Base-by-base conservation (phyloP, 1,140 invertebrate genomes). In the Ceratitis capitata region DNA sequence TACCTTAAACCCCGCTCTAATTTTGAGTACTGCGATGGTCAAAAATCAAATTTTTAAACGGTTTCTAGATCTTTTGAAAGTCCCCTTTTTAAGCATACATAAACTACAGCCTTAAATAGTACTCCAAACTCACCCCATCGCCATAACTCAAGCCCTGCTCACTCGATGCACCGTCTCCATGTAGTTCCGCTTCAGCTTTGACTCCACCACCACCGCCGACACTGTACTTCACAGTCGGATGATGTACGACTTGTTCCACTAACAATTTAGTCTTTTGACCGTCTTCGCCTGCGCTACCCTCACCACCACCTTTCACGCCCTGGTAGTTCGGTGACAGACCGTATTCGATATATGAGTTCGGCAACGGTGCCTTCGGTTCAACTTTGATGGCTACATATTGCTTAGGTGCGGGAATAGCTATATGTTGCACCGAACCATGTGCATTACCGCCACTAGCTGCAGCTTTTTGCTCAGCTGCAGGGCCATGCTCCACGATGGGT, bases 291-390 rank as follows among this genome's bases (percentile, higher is more conserved):
- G 16, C 82, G 45, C 69, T 56, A 49, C 83, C 56, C 49, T 35
- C 84, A 12, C 1, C 82, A 49, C 56, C 82, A 29, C 82, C 83
- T 32, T 64, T 82, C 1, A 90, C 84, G 12, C 88, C 88, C 32
- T 91, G 89, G 26, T 91, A 91, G 0, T 90, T 90, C 7, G 88
- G 87, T 0, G 90, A 91, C 2, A 91, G 74, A 1, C 89, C 90
- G 42, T 88, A 91, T 23, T 89, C 86, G 9, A 91, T 87, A 64
- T 87, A 90, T 10, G 89, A 89, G 53, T 88, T 88, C 49, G 90
- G 88, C 3, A 88, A 87, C 9, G 89, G 87, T 64, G 88, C 42
- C 23, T 89, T 89, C 6, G 85, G 64, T 42, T 87, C 47, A 1
- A 23, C 49, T 26, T 51, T 51, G 10, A 69, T 69, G 10, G 42